phyloP scores from a whole-genome alignment of 2,113 vertebrate genomes.

The Psephotus haematonotus region DNA sequence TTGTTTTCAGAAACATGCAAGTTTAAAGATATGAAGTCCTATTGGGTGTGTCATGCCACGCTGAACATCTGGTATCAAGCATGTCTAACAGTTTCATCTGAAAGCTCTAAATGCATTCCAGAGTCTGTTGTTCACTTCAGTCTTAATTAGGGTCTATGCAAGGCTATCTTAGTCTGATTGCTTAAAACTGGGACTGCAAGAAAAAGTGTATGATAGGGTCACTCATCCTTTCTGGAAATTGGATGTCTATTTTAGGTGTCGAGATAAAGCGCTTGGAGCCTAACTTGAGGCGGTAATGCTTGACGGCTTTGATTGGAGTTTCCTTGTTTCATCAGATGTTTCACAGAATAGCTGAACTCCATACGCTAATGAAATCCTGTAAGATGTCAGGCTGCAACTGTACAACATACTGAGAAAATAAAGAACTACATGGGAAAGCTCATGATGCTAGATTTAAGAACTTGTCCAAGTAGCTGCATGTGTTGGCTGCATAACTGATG shows the following conservation, averaged over 20 bases:
- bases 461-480: neutral
- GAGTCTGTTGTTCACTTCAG: neutral
- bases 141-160: neutral
- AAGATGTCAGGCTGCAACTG: neutral
- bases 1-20: neutral
- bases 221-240: neutral
- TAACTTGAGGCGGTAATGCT: neutral
- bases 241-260: neutral
- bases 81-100: neutral
- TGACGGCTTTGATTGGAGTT: constrained; percentile 8
- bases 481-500: neutral
- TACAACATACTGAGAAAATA: neutral
- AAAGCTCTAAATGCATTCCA: neutral
- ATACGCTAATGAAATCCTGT: neutral
- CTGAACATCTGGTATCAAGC: neutral
- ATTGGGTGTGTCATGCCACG: neutral
- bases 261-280: neutral
- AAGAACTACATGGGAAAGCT: neutral
- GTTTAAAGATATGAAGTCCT: neutral
- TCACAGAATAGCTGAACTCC: neutral
- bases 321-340: neutral
- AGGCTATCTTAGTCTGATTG: neutral
- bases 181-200: neutral
- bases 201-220: neutral
- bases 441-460: neutral